These are phyloP conservation scores for Eudorcas thomsonii DNA, from an alignment of 2,113 vertebrate genomes.

Conservation along the genomic window DNA sequence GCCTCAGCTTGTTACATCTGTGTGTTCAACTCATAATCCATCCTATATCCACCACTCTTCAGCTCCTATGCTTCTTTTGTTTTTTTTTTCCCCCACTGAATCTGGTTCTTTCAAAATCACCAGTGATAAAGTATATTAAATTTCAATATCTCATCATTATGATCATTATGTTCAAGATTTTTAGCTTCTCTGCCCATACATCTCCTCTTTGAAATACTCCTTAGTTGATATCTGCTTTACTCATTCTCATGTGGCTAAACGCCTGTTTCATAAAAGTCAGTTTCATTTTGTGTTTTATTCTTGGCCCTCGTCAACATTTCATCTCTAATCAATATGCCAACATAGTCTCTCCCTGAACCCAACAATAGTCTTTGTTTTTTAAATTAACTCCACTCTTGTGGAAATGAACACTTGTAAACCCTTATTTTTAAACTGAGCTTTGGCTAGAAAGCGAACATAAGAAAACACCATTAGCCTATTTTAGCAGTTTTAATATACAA, in stretches of 20 bases:
- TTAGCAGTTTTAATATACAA: background rate
- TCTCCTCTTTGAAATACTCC: background rate
- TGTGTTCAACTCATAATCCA: background rate
- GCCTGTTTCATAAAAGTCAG: background rate
- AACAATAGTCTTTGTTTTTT: background rate
- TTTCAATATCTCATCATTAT: background rate
- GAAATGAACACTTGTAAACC: background rate
- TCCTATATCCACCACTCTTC: background rate
- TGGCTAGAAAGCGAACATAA: background rate
- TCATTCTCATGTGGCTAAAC: background rate
- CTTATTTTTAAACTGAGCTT: background rate
- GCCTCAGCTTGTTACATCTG: background rate
- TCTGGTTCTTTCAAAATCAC: background rate
- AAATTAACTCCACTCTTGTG: background rate
- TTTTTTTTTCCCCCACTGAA: background rate
- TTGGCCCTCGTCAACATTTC: background rate
- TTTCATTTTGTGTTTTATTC: background rate
- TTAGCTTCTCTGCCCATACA: background rate
- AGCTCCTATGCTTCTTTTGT: background rate
- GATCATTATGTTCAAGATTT: background rate
- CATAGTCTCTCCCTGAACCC: background rate
- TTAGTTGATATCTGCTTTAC: background rate
- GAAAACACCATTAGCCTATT: background rate
- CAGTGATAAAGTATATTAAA: background rate
- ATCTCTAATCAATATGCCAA: background rate